phyloP scores from a whole-genome alignment of 2,888 invertebrate species.

The Cancer borealis region DNA sequence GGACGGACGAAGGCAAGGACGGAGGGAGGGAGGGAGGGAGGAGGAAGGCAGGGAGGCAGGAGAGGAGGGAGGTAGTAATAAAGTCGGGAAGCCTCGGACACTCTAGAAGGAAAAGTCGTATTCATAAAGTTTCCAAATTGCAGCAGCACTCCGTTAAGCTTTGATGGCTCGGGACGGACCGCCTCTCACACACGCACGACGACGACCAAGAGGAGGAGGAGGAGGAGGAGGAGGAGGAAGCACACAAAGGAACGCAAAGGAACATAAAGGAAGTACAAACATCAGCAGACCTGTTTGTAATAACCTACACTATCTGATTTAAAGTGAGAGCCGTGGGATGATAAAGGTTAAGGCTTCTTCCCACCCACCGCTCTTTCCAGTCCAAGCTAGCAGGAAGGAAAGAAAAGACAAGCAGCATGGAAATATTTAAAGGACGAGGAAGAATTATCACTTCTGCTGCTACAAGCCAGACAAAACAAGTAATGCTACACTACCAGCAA shows the following conservation, averaged over 20 bases:
- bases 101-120: slow-evolving; percentile 37
- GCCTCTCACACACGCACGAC: neutral
- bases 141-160: slow-evolving; percentile 37
- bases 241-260: neutral
- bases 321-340: neutral
- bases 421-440: neutral
- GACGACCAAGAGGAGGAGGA: neutral
- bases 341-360: neutral
- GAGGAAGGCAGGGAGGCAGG: neutral
- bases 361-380: too few relatives aligned
- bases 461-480: too few relatives aligned
- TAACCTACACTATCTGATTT: too few relatives aligned
- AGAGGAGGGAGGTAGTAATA: slow-evolving; percentile 8
- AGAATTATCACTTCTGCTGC: too few relatives aligned
- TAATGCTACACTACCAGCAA: too few relatives aligned
- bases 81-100: slow-evolving; percentile 37
- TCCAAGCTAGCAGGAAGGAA: too few relatives aligned
- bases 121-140: slow-evolving; percentile 33
- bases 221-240: neutral
- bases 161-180: slow-evolving; percentile 33
- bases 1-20: neutral
- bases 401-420: too few relatives aligned
- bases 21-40: neutral
- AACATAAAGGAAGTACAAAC: neutral
- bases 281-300: too few relatives aligned